Conservation (phyloP, 1,140 invertebrate genomes). For the Bactericera cockerelli region DNA sequence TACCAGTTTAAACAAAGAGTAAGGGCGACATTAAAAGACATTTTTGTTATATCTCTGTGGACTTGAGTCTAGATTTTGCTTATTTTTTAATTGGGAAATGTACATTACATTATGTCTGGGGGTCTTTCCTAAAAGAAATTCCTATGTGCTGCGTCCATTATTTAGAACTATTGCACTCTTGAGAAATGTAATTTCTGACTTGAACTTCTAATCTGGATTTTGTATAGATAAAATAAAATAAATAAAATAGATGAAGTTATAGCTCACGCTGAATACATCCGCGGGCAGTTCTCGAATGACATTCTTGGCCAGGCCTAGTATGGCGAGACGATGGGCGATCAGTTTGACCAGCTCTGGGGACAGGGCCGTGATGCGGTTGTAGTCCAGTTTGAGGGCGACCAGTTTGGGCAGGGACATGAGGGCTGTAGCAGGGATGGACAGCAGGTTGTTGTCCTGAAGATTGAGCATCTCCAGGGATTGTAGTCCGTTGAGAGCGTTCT, state of each 20-base stretch:
- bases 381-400: constrained; percentile 57
- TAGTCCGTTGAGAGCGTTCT: constrained; percentile 67
- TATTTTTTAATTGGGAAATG: too few relatives aligned
- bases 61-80: neutral
- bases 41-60: too few relatives aligned
- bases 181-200: too few relatives aligned
- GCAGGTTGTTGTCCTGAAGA: constrained; percentile 74
- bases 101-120: too few relatives aligned
- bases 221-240: too few relatives aligned
- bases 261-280: constrained; percentile 46
- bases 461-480: constrained; percentile 56
- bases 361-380: constrained; percentile 71
- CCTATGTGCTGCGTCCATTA: too few relatives aligned
- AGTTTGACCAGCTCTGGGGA: constrained; percentile 58
- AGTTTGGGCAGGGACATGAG: constrained; percentile 56
- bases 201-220: too few relatives aligned
- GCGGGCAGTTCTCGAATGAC: constrained; percentile 69
- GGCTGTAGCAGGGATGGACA: constrained; percentile 63
- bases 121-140: too few relatives aligned
- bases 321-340: constrained; percentile 41
- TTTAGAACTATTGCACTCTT: too few relatives aligned
- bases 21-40: constrained; percentile 8
- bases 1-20: neutral
- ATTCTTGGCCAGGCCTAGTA: constrained; percentile 58
- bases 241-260: too few relatives aligned